Conservation (phyloP, 2,888 invertebrate species). For the Strigamia maritima region DNA sequence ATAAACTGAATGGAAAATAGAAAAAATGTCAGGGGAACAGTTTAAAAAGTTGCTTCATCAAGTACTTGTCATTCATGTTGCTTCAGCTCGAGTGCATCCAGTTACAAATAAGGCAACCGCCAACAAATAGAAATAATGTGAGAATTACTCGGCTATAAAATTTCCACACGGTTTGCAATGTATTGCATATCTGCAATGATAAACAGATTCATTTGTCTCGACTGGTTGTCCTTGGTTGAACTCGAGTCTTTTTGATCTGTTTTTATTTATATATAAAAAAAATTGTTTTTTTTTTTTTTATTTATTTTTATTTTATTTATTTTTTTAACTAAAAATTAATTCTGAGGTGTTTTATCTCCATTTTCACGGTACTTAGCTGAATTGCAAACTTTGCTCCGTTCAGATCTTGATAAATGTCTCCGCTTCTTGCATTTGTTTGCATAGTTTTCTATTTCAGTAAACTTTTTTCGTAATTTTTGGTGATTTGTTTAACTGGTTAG, state of each 20-base stretch:
- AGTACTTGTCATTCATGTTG: constrained; percentile 8
- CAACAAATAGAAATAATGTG: neutral
- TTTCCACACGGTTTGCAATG: neutral
- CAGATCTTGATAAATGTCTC: constrained; percentile 7
- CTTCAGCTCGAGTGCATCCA: neutral
- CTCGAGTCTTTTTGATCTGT: neutral
- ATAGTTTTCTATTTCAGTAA: too few species aligned
- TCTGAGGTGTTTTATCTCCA: constrained; percentile 13
- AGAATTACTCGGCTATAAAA: constrained; percentile 14
- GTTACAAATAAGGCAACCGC: constrained; percentile 18
- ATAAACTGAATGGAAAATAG: constrained; percentile 26
- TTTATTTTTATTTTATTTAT: neutral
- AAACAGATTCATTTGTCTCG: constrained; percentile 32
- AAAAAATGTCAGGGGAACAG: constrained; percentile 27
- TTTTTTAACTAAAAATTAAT: neutral
- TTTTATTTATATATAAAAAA: neutral
- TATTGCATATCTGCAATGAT: neutral
- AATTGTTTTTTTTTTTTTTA: neutral
- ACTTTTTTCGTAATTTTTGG: too few species aligned
- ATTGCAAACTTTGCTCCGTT: constrained; percentile 15
- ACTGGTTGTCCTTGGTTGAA: constrained; percentile 30
- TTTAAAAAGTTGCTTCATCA: constrained; percentile 28
- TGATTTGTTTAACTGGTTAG: too few species aligned
- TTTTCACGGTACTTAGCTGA: neutral
- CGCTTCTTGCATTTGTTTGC: too few species aligned